Percentiles rank a stretch among this genome's conserved stretches.
These are phyloP conservation scores for Pantherophis vulpinus DNA, from an alignment of 2,797 vertebrate genomes.

Conservation along the genomic window DNA sequence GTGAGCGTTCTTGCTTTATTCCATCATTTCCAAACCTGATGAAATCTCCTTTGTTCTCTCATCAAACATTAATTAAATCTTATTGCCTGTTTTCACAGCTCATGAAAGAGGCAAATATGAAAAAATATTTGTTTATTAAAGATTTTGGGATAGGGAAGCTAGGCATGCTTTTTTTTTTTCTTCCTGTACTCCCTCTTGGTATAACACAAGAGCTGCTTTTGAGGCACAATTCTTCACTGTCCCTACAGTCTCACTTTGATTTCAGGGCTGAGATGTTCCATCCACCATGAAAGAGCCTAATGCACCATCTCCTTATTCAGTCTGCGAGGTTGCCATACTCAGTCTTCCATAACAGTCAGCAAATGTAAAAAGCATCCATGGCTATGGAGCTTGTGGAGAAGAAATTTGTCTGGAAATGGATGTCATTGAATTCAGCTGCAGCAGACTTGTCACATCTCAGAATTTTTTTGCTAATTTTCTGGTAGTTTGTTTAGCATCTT, in stretches of 20 bases:
- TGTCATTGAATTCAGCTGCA: not conserved
- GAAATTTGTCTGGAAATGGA: not conserved
- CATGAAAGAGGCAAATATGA: not conserved
- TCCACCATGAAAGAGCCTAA: not conserved
- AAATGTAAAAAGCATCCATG: too few relatives aligned
- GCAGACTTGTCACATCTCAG: not conserved
- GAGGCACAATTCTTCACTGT: not conserved
- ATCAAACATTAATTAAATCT: not conserved
- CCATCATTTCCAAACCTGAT: not conserved
- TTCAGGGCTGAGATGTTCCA: not conserved
- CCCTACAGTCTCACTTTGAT: not conserved
- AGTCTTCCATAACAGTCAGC: not conserved
- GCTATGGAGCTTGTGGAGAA: not conserved
- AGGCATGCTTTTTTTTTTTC: not conserved
- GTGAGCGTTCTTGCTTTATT: not conserved
- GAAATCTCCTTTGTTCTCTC: not conserved
- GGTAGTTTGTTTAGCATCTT: not conserved
- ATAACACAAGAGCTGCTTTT: not conserved
- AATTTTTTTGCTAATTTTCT: not conserved
- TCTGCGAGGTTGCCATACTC: not conserved
- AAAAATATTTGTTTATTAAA: not conserved
- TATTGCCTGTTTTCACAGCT: not conserved
- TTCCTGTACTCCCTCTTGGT: not conserved
- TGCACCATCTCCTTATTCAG: not conserved
- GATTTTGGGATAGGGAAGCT: not conserved